Percentiles rank a stretch among this genome's conserved stretches.
These are phyloP conservation scores for Drosophila limbata DNA, from an alignment of 2,888 invertebrate species.

Conservation along the genomic window DNA sequence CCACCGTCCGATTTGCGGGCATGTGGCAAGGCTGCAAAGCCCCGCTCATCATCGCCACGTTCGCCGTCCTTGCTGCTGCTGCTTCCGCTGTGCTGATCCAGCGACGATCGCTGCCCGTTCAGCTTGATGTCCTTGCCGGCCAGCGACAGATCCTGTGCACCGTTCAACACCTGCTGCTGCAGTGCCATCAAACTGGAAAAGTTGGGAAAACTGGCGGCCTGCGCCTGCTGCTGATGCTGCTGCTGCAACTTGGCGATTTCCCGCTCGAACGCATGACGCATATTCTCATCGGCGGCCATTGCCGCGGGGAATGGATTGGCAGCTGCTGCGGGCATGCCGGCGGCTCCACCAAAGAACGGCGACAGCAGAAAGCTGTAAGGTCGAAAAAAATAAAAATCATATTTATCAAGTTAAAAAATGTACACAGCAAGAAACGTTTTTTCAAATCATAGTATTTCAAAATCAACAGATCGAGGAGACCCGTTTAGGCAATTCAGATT, in stretches of 20 bases:
- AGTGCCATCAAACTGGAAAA: conserved; percentile 90
- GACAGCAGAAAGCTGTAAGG: conserved; percentile 90
- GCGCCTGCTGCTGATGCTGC: conserved; percentile 80
- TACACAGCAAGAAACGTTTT: background rate
- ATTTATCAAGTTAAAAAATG: background rate
- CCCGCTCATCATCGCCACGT: conserved; percentile 44
- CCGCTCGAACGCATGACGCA: conserved; percentile 94
- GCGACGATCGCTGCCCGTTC: conserved; percentile 85
- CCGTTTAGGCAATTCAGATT: too few species aligned
- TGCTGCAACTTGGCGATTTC: conserved; percentile 95
- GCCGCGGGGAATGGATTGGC: conserved; percentile 77
- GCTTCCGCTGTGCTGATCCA: conserved; percentile 73
- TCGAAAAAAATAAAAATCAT: background rate
- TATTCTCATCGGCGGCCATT: conserved; percentile 91
- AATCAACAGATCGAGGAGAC: background rate
- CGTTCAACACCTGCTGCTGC: conserved; percentile 91
- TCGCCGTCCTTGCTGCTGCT: conserved; percentile 73
- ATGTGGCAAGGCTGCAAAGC: conserved; percentile 47
- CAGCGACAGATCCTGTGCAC: conserved; percentile 93
- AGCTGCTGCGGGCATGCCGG: conserved; percentile 83
- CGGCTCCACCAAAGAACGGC: conserved; percentile 90
- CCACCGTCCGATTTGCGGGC: conserved; percentile 93
- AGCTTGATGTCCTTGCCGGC: conserved; percentile 86
- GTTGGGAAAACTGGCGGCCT: conserved; percentile 85
- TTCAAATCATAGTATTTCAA: background rate